Percentiles rank a stretch among this genome's conserved stretches.
Evolutionary conservation across 2,113 vertebrate species (phyloP).

Genomic region (Lonchura striata): DNA sequence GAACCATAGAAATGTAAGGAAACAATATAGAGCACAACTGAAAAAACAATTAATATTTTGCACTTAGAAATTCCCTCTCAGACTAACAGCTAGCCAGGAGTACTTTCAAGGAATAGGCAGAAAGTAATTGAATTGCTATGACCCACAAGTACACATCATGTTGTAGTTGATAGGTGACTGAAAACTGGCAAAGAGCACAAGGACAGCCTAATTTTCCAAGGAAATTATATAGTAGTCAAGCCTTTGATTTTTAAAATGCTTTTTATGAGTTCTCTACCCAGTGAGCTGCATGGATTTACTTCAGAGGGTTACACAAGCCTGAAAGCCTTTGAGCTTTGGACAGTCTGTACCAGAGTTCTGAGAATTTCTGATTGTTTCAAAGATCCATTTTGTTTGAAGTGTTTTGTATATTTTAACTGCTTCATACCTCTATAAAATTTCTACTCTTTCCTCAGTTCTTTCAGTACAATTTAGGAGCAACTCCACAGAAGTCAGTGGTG

Average conservation of each 20-base stretch:
- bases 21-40: not conserved
- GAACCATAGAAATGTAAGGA: not conserved
- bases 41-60: not conserved
- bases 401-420: not conserved
- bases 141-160: not conserved
- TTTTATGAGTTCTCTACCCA: not conserved
- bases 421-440: not conserved
- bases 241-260: not conserved
- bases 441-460: not conserved
- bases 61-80: not conserved
- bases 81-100: not conserved
- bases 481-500: not conserved
- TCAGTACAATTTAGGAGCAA: not conserved
- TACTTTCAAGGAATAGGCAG: not conserved
- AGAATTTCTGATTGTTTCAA: not conserved
- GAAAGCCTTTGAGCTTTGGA: not conserved
- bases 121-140: not conserved
- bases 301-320: not conserved
- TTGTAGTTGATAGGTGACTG: not conserved
- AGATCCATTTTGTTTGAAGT: not conserved
- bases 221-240: not conserved
- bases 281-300: not conserved
- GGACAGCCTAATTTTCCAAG: not conserved
- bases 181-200: not conserved
- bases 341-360: not conserved